Evolutionary conservation across 2,797 vertebrate species (phyloP), one percentile per base, ranked within the genome.

Genomic region (Periparus ater): DNA sequence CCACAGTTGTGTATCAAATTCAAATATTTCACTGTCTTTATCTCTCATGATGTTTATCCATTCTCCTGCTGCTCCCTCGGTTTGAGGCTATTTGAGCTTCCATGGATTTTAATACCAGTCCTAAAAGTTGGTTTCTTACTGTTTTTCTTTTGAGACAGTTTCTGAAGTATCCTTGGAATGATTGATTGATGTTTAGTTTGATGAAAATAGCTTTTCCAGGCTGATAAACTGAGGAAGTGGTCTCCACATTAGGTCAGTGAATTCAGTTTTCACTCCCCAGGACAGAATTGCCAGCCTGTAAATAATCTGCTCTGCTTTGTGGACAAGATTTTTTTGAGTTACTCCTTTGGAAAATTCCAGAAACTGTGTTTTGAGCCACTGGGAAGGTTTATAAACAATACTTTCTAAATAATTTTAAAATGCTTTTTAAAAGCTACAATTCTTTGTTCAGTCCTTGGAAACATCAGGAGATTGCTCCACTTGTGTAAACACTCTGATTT

Each of bases 401-500:
- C 40, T 45, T 88, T 60, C 79, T 13, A 58, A 96, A 88, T 85
- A 85, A 86, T 78, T 30, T 32, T 9, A 10, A 50, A 78, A 92
- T 72, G 58, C 27, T 60, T 92, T 91, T 86, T 9, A 55, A 94
- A 89, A 60, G 82, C 82, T 91, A 29, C 85, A 75, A 3, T 95
- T 97, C 89, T 86, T 96, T 89, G 91, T 93, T 84, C 80, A 50
- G 82, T 7, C 62, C 60, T 88, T 92, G 85, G 76, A 79, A 95
- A n/a, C 62, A 78, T 53, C 75, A 70, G 90, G 70, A 85, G 91
- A 30, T 94, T 74, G 68, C 68, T 95, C 57, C 89, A 78, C 78
- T 96, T 95, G 95, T 96, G 55, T 92, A 91, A 94, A 95, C 93
- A 95, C 30, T 16, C 84, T 40, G 72, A 84, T 92, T 89, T 88